Evolutionary conservation across 2,797 vertebrate species (phyloP).

Genomic region (Harpagifer antarcticus): DNA sequence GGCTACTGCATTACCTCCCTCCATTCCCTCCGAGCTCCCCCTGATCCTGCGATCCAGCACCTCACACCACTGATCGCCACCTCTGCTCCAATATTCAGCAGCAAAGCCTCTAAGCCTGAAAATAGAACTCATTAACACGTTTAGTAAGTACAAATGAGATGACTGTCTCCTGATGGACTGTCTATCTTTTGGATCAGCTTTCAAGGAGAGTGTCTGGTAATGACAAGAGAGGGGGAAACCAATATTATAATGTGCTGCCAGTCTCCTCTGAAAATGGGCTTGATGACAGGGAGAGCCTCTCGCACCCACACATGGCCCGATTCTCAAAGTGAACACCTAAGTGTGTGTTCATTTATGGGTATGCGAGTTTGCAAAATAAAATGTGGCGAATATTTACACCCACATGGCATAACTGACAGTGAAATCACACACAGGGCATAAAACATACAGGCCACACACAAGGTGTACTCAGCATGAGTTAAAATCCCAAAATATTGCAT

Average conservation of each 20-base stretch:
- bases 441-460: constrained; percentile 47
- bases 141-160: constrained; percentile 90
- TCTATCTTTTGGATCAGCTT: constrained; percentile 91
- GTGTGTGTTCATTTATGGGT: constrained; percentile 69
- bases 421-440: constrained; percentile 47
- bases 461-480: constrained; percentile 14
- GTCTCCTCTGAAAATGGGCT: constrained; percentile 78
- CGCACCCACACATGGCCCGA: constrained; percentile 66
- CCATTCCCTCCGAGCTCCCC: constrained; percentile 43
- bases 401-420: constrained; percentile 64
- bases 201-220: constrained; percentile 88
- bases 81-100: constrained; percentile 81
- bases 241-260: constrained; percentile 88
- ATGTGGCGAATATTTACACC: constrained; percentile 70
- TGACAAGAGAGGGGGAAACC: constrained; percentile 86
- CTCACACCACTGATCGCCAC: constrained; percentile 77
- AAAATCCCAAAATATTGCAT: constrained; percentile 1
- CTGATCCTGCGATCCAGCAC: constrained; percentile 77
- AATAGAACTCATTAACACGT: constrained; percentile 92
- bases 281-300: constrained; percentile 81
- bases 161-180: constrained; percentile 88
- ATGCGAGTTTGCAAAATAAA: constrained; percentile 70
- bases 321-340: constrained; percentile 69
- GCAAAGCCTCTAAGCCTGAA: constrained; percentile 80
- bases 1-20: constrained; percentile 74